These are phyloP conservation scores for Drosophila neoperkinsi DNA, from an alignment of 2,888 invertebrate species.

Conservation along the genomic window DNA sequence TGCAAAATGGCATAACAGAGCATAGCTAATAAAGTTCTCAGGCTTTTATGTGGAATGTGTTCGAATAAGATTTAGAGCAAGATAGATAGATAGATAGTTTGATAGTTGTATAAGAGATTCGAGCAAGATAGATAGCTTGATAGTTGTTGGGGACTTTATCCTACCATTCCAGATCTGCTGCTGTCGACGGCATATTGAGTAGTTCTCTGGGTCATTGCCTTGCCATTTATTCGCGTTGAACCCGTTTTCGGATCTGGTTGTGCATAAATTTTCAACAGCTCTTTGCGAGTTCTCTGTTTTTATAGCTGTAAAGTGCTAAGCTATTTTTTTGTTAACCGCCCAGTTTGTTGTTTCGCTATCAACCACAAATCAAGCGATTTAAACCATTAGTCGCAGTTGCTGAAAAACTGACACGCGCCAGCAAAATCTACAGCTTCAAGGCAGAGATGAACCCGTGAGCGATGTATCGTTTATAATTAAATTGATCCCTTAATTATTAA, in stretches of 20 bases:
- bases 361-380: constrained; percentile 38
- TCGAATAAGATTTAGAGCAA: constrained; percentile 3
- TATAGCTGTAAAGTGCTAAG: constrained; percentile 66
- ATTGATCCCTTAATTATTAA: constrained; percentile 1
- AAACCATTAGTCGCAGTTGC: constrained; percentile 30
- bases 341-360: constrained; percentile 63
- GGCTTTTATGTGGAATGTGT: constrained; percentile 18
- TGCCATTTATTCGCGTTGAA: constrained; percentile 33
- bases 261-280: constrained; percentile 54
- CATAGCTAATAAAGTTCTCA: constrained; percentile 49
- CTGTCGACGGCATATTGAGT: constrained; percentile 29
- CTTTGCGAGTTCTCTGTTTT: constrained; percentile 25
- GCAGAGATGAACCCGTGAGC: constrained; percentile 21
- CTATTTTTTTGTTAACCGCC: constrained; percentile 47
- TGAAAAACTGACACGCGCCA: constrained; percentile 46
- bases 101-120: not conserved
- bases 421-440: constrained; percentile 7
- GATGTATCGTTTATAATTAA: constrained; percentile 2
- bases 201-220: constrained; percentile 77
- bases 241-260: constrained; percentile 50
- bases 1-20: constrained; percentile 27
- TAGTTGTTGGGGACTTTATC: constrained; percentile 1
- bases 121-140: not conserved
- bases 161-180: constrained; percentile 14
- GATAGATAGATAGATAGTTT: not conserved